These are phyloP conservation scores for Scaptomyza flava DNA, from an alignment of 2,888 invertebrate species.

Conservation along the genomic window DNA sequence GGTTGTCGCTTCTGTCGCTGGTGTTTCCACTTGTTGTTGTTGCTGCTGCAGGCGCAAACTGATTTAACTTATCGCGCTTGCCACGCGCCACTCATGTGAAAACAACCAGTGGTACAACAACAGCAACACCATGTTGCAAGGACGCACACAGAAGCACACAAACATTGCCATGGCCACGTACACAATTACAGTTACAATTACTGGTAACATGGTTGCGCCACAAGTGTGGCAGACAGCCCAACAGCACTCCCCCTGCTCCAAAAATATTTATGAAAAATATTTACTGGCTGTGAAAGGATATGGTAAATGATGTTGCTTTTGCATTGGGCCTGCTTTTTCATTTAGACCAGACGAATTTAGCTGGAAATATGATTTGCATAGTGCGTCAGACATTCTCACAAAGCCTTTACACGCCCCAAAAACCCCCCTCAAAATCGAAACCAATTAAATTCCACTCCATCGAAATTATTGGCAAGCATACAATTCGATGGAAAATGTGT, in stretches of 20 bases:
- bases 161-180: slow-evolving; percentile 3
- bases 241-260: background rate
- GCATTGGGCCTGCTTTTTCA: slow-evolving; percentile 7
- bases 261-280: slow-evolving; percentile 60
- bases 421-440: background rate
- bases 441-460: background rate
- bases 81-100: slow-evolving; percentile 63
- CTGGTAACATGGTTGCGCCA: slow-evolving; percentile 42
- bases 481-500: background rate
- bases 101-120: slow-evolving; percentile 41
- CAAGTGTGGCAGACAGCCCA: slow-evolving; percentile 44
- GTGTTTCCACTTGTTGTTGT: slow-evolving; percentile 44
- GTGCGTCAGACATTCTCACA: background rate
- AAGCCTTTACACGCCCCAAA: no score
- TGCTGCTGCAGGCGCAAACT: slow-evolving; percentile 58
- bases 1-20: slow-evolving; percentile 45
- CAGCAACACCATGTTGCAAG: slow-evolving; percentile 19
- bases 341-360: slow-evolving; percentile 28
- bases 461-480: background rate
- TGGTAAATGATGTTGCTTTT: slow-evolving; percentile 1
- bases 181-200: slow-evolving; percentile 38
- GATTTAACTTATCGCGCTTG: slow-evolving; percentile 73
- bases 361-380: slow-evolving; percentile 41
- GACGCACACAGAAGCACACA: slow-evolving; percentile 13
- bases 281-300: slow-evolving; percentile 18